Evolutionary conservation across 64 coral and sea anemone genomes (phyloP).

Genomic region (Platygyra sinensis): DNA sequence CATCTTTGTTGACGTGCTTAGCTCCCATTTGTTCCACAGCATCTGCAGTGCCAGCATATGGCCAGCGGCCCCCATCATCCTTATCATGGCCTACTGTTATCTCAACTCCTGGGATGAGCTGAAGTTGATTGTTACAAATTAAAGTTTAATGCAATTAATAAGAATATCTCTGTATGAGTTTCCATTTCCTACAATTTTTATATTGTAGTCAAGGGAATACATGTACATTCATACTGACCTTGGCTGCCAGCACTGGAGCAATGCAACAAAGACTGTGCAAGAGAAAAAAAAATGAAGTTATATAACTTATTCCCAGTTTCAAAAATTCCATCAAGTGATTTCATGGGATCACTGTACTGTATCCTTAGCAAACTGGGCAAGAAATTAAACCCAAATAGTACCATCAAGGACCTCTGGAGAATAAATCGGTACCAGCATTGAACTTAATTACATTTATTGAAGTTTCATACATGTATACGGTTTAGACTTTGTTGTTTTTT

Average conservation of each 20-base stretch:
- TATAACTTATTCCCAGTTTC: no score
- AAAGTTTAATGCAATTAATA: neutral
- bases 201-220: neutral
- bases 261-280: slow-evolving; percentile 83
- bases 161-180: no score
- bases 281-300: neutral
- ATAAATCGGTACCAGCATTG: no score
- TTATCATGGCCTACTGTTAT: slow-evolving; percentile 87
- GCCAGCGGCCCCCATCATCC: slow-evolving; percentile 74
- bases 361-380: no score
- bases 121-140: neutral
- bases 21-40: slow-evolving; percentile 77
- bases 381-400: no score
- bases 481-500: no score
- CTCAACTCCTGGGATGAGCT: slow-evolving; percentile 80
- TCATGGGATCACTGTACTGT: no score
- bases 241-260: slow-evolving; percentile 89
- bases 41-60: slow-evolving; percentile 78
- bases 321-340: no score
- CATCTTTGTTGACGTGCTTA: slow-evolving; percentile 84
- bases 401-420: no score
- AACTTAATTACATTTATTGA: no score
- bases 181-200: no score
- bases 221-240: slow-evolving; percentile 44
- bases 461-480: no score